These are phyloP conservation scores for Anthophora plumipes DNA, from an alignment of 2,888 invertebrate genomes.

Conservation along the genomic window DNA sequence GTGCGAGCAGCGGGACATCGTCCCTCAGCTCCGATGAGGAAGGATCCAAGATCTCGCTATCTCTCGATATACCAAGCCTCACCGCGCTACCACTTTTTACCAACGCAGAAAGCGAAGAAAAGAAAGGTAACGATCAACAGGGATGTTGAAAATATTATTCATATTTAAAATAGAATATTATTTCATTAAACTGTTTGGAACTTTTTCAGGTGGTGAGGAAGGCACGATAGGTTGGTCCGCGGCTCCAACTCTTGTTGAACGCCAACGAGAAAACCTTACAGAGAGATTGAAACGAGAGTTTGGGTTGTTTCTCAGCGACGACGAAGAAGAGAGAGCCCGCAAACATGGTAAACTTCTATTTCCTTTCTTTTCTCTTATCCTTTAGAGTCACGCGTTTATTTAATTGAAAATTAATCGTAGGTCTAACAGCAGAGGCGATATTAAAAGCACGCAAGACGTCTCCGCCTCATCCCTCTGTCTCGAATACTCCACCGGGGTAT, in stretches of 20 bases:
- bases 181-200: background rate
- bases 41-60: conserved; percentile 74
- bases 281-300: conserved; percentile 93
- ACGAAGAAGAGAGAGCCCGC: conserved; percentile 87
- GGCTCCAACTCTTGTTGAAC: conserved; percentile 93
- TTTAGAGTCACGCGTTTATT: background rate
- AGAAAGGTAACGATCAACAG: conserved; percentile 78
- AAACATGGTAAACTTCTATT: conserved; percentile 85
- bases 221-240: conserved; percentile 88
- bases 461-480: conserved; percentile 66
- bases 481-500: conserved; percentile 65
- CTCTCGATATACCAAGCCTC: conserved; percentile 78
- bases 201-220: conserved; percentile 78
- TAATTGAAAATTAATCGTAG: conserved; percentile 65
- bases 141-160: background rate
- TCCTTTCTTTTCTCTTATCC: background rate
- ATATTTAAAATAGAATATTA: background rate
- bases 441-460: conserved; percentile 77
- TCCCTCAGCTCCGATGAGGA: conserved; percentile 86
- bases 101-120: conserved; percentile 79
- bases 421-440: conserved; percentile 81
- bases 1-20: conserved; percentile 86
- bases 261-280: conserved; percentile 94
- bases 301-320: conserved; percentile 90
- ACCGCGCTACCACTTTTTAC: conserved; percentile 79